Evolutionary conservation across 2,797 vertebrate species (phyloP), one percentile per base, ranked within the genome.

Genomic region (Synanceia verrucosa): DNA sequence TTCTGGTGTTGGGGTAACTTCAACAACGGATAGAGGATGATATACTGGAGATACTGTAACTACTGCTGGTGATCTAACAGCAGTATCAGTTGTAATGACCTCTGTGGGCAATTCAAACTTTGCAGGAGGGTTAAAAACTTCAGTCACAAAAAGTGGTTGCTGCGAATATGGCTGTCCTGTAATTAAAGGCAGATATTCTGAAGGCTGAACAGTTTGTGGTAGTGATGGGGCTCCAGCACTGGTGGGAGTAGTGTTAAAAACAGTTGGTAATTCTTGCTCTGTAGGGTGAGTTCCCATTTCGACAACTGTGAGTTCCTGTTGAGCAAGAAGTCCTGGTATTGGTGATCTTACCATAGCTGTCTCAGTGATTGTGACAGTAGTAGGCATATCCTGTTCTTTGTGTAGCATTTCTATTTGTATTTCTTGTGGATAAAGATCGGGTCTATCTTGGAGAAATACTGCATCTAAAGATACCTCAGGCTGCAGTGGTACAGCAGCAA

Each of bases 71-170:
- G 79, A 55, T 75, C 29, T 76, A 68, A 46, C 16, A 76, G 18
- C 24, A 46, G 46, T 34, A 4, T 86, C 83, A 50, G 39, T 34
- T 78, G 65, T 21, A 73, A 81, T 58, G 58, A 66, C 48, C 16
- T 84, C 76, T 78, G 67, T 48, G 34, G 56, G 70, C 31, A 77
- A 55, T 72, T 84, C 82, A 76, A 11, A 65, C 16, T 50, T 69
- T 65, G 46, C 37, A 23, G 68, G 67, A 5, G 65, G 16, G 5
- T 48, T 55, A 5, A 60, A 34, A 24, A 26, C 55, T 34, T 84
- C 59, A 68, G 67, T 11, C 29, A 47, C 36, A 63, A 19, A 13
- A 66, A 39, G 31, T 57, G 78, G 50, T n/a, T 83, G 72, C 9
- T 76, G 73, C 1, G 18, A 70, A 48, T 16, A 53, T 44, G 73